Percentiles rank a stretch among this genome's conserved stretches.
These are phyloP conservation scores for Apis mellifera DNA, from an alignment of 1,140 invertebrate species.

Conservation along the genomic window Amel_HAv3.1 CM009932.2:12245001-12245500, in stretches of 20 bases:
- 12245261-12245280: constrained; percentile 23
- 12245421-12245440: constrained; percentile 20
- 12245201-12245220: not conserved
- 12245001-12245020: constrained; percentile 11
- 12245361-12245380: constrained; percentile 64
- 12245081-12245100: not conserved
- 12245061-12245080: not conserved
- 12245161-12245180: not conserved
- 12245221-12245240: not conserved
- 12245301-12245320: constrained; percentile 36
- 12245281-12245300: constrained; percentile 25
- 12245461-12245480: not conserved
- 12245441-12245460: not conserved
- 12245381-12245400: constrained; percentile 33
- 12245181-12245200: not conserved
- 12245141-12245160: too few relatives aligned
- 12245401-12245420: constrained; percentile 16
- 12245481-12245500: not conserved
- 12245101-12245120: not conserved
- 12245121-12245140: not conserved
- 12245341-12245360: constrained; percentile 55
- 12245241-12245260: constrained; percentile 16
- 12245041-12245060: not conserved
- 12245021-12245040: not conserved
- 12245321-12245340: constrained; percentile 56